Evolutionary conservation across 1,140 invertebrate genomes (phyloP), one percentile per base, ranked within the genome.

Genomic region (Phenacoccus solenopsis): DNA sequence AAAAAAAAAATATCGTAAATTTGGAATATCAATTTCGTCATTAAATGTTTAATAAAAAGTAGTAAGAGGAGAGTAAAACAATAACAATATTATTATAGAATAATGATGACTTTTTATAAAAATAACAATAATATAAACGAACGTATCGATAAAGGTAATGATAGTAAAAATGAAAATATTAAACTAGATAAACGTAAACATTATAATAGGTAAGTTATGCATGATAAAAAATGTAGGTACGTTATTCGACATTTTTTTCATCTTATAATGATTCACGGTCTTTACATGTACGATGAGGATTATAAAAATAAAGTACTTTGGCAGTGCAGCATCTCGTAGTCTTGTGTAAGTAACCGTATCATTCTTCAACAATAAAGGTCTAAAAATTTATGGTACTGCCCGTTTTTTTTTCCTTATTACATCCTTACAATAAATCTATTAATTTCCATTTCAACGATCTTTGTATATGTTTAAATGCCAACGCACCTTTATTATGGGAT

Each of bases 91-190:
- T 16, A 49, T 5, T 49, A 49, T n/a, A 49, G 3, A n/a, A 49
- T 49, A 49, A 49, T 49, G 38, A 49, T 49, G 20, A 49, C 38
- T 49, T 49, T n/a, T 49, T 49, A 49, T 49, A 49, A 49, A 49
- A 49, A 49, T 49, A 49, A 49, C 38, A 49, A 49, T 49, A 49
- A n/a, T 49, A 49, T 49, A 49, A 49, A 49, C 38, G 38, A 49
- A 49, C 5, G 16, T 49, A 49, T 49, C 20, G 12, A n/a, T 49
- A 32, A 32, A 32, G n/a, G n/a, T 32, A 49, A 49, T 49, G 38
- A 49, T 49, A 49, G 38, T 49, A 49, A 49, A 49, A 49, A 49
- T 49, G 38, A 49, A 49, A 49, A n/a, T n/a, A n/a, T 49, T 4
- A 49, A 3, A 9, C 38, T 49, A 49, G 20, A 49, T n/a, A n/a